Base-by-base conservation (phyloP, 92 coral and sea anemone species). In the Umimayanthus chanpuru region DNA sequence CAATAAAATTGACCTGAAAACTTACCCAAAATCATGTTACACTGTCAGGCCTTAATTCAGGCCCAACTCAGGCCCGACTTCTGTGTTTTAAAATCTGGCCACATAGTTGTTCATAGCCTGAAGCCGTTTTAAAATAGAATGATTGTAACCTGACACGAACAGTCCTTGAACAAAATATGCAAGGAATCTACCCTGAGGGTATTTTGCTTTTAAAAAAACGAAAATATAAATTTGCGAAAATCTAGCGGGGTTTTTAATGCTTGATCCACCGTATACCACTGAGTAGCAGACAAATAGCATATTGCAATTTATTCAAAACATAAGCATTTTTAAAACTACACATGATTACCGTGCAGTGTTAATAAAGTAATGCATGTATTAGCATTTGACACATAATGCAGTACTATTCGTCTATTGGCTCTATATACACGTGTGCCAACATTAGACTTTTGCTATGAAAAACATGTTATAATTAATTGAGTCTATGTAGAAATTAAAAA, bases 1-100 rank as follows among this genome's bases (percentile, higher is more conserved):
- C 81, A 36, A 40, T 77, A 77, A 77, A 77, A 77, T 1, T 29
- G 81, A 77, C 81, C 81, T 77, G 81, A 77, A 77, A 40, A 40
- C 61, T 41, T 16, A 77, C 29, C 61, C 50, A 77, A 77, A 77
- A 77, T 43, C 81, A 77, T 58, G 81, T 21, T 32, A 4, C 81
- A 15, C 12, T 75, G 79, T 75, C 5, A 9, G 79, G 79, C 10
- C 79, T 32, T 32, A 43, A 9, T 76, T 76, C 81, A 36, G 81
- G 81, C 81, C 25, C 23, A 76, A 76, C 43, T 76, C 50, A 16
- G 53, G 49, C 47, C 4, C 40, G 16, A 75, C 4, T 26, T 55
- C 36, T 32, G 36, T 26, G 43, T 40, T 40, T 16, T 7, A 30
- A 71, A 9, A 36, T 71, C 76, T 6, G 74, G 74, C 36, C 74